phyloP scores from a whole-genome alignment of 2,113 vertebrate species.

The Malaclemys terrapin region DNA sequence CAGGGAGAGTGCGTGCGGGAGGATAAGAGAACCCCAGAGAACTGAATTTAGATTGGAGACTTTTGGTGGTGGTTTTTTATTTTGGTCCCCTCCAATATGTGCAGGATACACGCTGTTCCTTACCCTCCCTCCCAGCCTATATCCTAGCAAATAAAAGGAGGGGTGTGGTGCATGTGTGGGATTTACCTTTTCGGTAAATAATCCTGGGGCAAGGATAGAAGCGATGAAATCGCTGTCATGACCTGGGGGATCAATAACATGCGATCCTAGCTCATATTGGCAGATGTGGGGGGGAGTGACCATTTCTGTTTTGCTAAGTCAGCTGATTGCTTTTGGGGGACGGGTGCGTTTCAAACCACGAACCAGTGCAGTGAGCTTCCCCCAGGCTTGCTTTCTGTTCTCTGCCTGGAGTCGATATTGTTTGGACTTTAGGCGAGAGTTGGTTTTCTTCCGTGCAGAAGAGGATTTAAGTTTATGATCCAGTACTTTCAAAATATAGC shows the following conservation, averaged over 20 bases:
- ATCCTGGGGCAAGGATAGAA: neutral
- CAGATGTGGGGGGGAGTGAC: neutral
- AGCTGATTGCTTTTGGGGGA: neutral
- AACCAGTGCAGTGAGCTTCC: neutral
- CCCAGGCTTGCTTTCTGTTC: neutral
- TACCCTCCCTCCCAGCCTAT: neutral
- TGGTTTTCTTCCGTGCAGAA: constrained; percentile 47
- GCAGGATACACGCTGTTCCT: neutral
- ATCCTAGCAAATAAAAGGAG: neutral
- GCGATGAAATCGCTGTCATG: neutral
- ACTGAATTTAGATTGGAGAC: neutral
- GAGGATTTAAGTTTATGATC: constrained; percentile 53
- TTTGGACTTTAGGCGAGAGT: constrained; percentile 13
- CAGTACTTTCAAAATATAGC: neutral
- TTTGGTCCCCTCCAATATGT: neutral
- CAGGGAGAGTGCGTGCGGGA: neutral
- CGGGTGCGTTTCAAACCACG: no score
- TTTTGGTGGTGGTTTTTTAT: no score
- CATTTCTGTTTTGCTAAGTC: neutral
- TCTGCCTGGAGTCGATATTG: constrained; percentile 40
- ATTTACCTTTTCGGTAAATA: neutral
- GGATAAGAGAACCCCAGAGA: neutral
- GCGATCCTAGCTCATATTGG: neutral
- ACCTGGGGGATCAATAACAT: neutral
- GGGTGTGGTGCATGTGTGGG: neutral